These are phyloP conservation scores for Euura saliciscinereae DNA, from an alignment of 1,140 invertebrate species.

Conservation along the genomic window DNA sequence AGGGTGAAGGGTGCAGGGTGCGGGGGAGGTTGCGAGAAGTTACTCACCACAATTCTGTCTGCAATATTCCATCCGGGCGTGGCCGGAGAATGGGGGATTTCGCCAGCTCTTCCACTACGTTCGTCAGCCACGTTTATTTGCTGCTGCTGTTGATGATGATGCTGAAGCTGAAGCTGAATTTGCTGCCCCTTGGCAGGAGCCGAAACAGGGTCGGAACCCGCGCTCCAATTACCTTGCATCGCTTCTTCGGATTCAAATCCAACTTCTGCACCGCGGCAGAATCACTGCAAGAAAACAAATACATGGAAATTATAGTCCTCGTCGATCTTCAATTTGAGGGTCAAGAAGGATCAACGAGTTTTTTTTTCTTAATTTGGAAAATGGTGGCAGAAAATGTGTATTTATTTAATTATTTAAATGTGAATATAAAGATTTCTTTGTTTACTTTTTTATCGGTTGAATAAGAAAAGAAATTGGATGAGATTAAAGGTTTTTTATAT, in stretches of 20 bases:
- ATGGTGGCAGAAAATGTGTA: too few species aligned
- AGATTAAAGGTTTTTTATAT: too few species aligned
- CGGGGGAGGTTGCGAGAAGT: constrained; percentile 31
- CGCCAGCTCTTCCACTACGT: constrained; percentile 14
- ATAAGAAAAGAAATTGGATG: too few species aligned
- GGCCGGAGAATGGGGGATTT: constrained; percentile 43
- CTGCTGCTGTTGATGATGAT: constrained; percentile 22
- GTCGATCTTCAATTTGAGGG: too few species aligned
- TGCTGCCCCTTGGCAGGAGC: too few species aligned
- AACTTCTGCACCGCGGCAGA: neutral
- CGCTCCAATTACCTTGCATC: too few species aligned
- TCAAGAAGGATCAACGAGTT: too few species aligned
- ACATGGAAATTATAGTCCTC: neutral
- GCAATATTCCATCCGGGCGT: constrained; percentile 50
- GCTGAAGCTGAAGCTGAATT: constrained; percentile 16
- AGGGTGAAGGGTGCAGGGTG: constrained; percentile 28
- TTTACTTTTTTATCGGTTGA: too few species aligned
- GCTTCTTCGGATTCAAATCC: neutral
- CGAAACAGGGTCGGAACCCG: too few species aligned
- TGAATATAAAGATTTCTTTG: too few species aligned
- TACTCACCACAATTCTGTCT: constrained; percentile 53
- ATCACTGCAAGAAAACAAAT: neutral
- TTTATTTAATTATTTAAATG: too few species aligned
- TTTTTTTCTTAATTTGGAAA: too few species aligned
- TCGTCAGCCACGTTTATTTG: constrained; percentile 18